Percentiles rank a stretch among this genome's conserved stretches.
phyloP scores from a whole-genome alignment of 2,113 vertebrate genomes.

The Daubentonia madagascariensis region DNA sequence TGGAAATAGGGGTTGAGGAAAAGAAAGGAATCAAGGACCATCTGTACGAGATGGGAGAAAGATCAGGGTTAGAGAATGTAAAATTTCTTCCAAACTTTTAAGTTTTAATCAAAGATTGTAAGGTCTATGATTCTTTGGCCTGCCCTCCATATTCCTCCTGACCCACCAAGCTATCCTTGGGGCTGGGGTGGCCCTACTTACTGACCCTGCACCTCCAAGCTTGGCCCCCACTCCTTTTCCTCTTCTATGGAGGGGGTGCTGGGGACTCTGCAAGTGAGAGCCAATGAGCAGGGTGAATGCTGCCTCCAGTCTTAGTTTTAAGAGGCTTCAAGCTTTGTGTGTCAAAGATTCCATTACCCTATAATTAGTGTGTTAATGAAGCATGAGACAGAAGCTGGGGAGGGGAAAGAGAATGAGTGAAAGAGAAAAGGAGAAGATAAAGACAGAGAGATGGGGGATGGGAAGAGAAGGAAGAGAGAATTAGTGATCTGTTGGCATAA shows the following conservation, averaged over 20 bases:
- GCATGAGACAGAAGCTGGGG: slow-evolving; percentile 15
- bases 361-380: slow-evolving; percentile 53
- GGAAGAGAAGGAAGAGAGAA: not conserved
- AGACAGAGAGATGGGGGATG: not conserved
- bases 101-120: slow-evolving; percentile 18
- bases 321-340: slow-evolving; percentile 28
- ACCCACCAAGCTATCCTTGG: not conserved
- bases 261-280: not conserved
- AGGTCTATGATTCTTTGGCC: not conserved
- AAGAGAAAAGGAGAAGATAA: not conserved
- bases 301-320: slow-evolving; percentile 39
- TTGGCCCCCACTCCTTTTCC: not conserved
- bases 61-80: not conserved
- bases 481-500: not conserved
- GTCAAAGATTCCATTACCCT: slow-evolving; percentile 31
- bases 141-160: not conserved
- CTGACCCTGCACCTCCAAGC: not conserved
- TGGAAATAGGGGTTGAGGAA: not conserved
- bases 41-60: not conserved
- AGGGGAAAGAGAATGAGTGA: not conserved
- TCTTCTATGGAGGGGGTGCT: not conserved
- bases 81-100: slow-evolving; percentile 31
- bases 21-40: not conserved
- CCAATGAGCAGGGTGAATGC: not conserved
- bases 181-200: not conserved